Evolutionary conservation across 2,797 vertebrate species (phyloP), one percentile per base, ranked within the genome.

Genomic region (Esox lucius): DNA sequence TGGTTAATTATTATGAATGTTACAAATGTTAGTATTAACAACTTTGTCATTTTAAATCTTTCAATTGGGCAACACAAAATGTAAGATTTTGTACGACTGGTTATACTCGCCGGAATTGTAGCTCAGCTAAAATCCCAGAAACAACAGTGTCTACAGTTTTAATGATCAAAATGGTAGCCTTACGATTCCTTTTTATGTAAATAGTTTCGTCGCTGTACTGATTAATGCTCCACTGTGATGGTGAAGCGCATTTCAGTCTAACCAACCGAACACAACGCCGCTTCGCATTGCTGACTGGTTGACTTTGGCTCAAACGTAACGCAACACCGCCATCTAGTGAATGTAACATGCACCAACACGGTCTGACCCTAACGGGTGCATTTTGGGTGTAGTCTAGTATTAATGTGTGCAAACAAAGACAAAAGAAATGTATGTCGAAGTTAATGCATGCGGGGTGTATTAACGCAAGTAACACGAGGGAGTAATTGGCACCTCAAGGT

Each of bases 291-390:
- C 26, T 51, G 22, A 24, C 28, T 31, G 17, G 28, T 49, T 49
- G 48, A 7, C 28, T 49, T 17, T 3, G 1, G 31, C 56, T 5
- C 39, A 56, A 24, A 17, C 22, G 51, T 62, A 46, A 46, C 22
- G 49, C 26, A 39, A 53, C 59, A 70, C 56, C 70, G 70, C 48
- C 74, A 68, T 33, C 74, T 46, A 72, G 56, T 70, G 74, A 70
- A 2, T 28, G 19, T 1, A 24, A 26, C 0, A 33, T 28, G 51
- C 1, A 19, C 33, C 5, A 51, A 13, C 56, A 16, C 4, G 24
- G 17, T 39, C 65, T 70, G 39, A 42, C 39, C 49, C 51, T 19
- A 22, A 17, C 22, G 19, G 4, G 46, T 53, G 68, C 39, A 7
- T 5, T 33, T 35, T 28, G 19, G n/a, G n/a, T 22, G 26, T 64